Evolutionary conservation across 53 echinoderm and acorn worm genomes (phyloP).

Genomic region (Paelopatides confundens): DNA sequence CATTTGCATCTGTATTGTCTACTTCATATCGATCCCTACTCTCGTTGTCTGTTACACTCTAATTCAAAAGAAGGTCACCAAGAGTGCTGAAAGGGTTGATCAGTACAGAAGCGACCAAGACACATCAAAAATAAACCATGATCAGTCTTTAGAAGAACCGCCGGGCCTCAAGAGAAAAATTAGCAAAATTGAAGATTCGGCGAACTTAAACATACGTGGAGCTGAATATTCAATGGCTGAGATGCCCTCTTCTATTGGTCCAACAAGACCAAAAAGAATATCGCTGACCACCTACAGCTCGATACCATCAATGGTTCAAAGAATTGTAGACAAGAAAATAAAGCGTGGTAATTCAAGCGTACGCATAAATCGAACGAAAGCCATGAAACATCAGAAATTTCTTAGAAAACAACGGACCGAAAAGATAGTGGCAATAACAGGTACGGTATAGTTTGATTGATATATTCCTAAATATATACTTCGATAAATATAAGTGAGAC

Average conservation of each 20-base stretch:
- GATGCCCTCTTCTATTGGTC: neutral
- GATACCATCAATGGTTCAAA: neutral
- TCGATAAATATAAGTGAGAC: too few species aligned
- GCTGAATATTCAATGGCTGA: neutral
- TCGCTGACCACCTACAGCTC: neutral
- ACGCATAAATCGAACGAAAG: neutral
- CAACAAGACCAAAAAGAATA: neutral
- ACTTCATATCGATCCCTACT: conserved; percentile 12
- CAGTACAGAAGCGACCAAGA: neutral
- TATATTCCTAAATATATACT: too few species aligned
- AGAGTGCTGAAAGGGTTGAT: neutral
- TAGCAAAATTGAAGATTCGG: neutral
- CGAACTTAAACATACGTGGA: neutral
- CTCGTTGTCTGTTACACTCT: conserved; percentile 9
- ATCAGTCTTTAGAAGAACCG: neutral
- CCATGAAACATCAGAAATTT: neutral
- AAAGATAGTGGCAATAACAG: neutral
- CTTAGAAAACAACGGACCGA: neutral
- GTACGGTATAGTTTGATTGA: neutral
- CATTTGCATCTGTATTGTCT: neutral
- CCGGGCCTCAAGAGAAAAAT: neutral
- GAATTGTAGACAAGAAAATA: neutral
- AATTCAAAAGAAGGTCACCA: neutral
- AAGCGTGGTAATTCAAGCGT: neutral
- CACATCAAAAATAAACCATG: too few species aligned